Conservation (phyloP, 2,113 vertebrate genomes). For the Suncus etruscus region DNA sequence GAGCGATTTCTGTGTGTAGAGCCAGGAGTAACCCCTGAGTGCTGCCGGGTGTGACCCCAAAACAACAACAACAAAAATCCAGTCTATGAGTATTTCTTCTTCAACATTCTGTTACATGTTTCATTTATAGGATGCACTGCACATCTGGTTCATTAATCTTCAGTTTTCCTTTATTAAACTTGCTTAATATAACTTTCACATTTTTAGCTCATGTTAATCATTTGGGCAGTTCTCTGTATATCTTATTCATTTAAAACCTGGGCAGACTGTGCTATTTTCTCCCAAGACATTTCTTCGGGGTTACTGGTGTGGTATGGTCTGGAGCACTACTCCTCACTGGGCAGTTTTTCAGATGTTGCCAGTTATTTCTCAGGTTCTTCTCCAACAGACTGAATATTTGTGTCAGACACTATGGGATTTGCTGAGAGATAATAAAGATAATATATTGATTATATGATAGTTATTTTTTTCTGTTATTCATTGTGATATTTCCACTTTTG, state of each 20-base stretch:
- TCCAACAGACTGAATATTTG: background rate
- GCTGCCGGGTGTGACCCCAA: too few relatives aligned
- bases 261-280: background rate
- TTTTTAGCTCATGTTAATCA: slow-evolving; percentile 44
- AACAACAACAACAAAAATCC: too few relatives aligned
- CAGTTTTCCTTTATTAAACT: slow-evolving; percentile 8
- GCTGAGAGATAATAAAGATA: background rate
- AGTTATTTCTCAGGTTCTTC: slow-evolving; percentile 19
- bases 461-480: slow-evolving; percentile 28
- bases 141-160: slow-evolving; percentile 37
- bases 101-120: slow-evolving; percentile 21
- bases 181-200: slow-evolving; percentile 14
- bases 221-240: slow-evolving; percentile 54
- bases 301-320: slow-evolving; percentile 13
- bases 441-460: slow-evolving; percentile 5
- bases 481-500: background rate
- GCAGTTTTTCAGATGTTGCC: background rate
- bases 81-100: background rate
- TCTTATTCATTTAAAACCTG: slow-evolving; percentile 25
- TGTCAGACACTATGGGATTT: background rate
- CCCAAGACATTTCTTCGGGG: background rate
- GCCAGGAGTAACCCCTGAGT: too few relatives aligned
- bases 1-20: too few relatives aligned
- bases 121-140: slow-evolving; percentile 20
- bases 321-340: background rate